Evolutionary conservation across 2,888 invertebrate genomes (phyloP).

Genomic region (Nomada goodeniana): DNA sequence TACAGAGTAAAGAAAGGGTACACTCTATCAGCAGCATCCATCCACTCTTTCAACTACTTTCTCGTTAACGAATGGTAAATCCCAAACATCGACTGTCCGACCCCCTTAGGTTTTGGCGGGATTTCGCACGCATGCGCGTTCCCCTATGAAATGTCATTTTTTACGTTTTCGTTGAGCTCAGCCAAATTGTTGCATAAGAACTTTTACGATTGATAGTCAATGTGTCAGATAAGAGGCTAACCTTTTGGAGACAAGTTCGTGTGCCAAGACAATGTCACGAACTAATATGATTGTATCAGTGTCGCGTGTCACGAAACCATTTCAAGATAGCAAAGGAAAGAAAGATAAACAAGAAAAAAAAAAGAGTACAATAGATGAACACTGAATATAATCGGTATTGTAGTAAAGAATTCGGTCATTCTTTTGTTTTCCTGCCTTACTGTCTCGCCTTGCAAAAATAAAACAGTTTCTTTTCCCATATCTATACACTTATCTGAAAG

Average conservation of each 20-base stretch:
- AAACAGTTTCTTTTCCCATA: not conserved
- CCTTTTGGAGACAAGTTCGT: slow-evolving; percentile 2
- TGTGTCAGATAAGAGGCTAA: slow-evolving; percentile 39
- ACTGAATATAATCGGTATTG: not conserved
- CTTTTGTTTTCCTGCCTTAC: slow-evolving; percentile 6
- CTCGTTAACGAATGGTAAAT: slow-evolving; percentile 57
- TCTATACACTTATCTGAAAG: not conserved
- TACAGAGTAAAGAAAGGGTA: slow-evolving; percentile 32
- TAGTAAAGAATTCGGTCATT: not conserved
- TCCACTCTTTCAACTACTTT: slow-evolving; percentile 13
- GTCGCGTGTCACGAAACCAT: not conserved
- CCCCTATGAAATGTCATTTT: slow-evolving; percentile 69
- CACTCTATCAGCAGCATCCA: not conserved
- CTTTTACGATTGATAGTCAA: slow-evolving; percentile 24
- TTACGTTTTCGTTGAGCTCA: slow-evolving; percentile 20
- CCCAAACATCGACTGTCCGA: slow-evolving; percentile 58
- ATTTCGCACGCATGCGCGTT: slow-evolving; percentile 80
- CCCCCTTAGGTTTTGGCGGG: slow-evolving; percentile 80
- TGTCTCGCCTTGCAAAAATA: not conserved
- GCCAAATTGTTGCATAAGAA: slow-evolving; percentile 65
- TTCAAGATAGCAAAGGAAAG: not conserved
- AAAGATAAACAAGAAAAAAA: not conserved
- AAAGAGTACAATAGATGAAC: not conserved
- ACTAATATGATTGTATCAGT: not conserved
- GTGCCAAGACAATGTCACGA: slow-evolving; percentile 10